Evolutionary conservation across 2,888 invertebrate genomes (phyloP), one percentile per base, ranked within the genome.

Genomic region (Drosophila neonasuta): DNA sequence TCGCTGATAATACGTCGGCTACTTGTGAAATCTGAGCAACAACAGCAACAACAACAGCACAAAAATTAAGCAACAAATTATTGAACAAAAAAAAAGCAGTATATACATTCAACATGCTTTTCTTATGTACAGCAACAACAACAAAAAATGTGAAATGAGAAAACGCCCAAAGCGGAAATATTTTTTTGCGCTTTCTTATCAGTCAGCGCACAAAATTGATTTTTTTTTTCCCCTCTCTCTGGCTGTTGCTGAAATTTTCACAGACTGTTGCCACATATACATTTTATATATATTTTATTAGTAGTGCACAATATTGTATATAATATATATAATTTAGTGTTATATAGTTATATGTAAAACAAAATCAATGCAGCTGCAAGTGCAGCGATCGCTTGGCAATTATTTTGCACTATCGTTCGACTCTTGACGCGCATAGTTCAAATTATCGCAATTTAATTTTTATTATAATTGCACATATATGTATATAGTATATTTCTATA

Each of bases 41-140:
- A 65, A 63, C 65, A 77, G 61, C 65, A 77, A 64, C 58, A 55
- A 59, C 64, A 77, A 64, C 59, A 68, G 20, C 20, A 20, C 17
- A 3, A 17, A 79, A 81, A 79, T 81, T 84, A 67, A 81, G 79
- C 82, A 84, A 81, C 85, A 84, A 80, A 81, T 82, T 77, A 84
- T 81, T 84, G 82, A 84, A 84, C 69, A 79, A 73, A 72, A 68
- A 67, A 63, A 60, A 56, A 52, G 17, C 17, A 32, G 17, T 46
- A 66, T 51, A 62, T 45, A 29, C 24, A 34, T 24, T 42, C 29
- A 49, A 42, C 42, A 39, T 59, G 13, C 39, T 24, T 39, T 52
- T 50, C 50, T 39, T 51, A 50, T 50, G 32, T 39, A 17, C 10
- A n/a, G 11, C 3, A 20, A 20, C 17, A 20, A 20, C 17, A 20